Percentiles rank a stretch among this genome's conserved stretches.
These are phyloP conservation scores for Arrhopalites spinosus DNA, from an alignment of 2,888 invertebrate genomes.

Conservation along the genomic window DNA sequence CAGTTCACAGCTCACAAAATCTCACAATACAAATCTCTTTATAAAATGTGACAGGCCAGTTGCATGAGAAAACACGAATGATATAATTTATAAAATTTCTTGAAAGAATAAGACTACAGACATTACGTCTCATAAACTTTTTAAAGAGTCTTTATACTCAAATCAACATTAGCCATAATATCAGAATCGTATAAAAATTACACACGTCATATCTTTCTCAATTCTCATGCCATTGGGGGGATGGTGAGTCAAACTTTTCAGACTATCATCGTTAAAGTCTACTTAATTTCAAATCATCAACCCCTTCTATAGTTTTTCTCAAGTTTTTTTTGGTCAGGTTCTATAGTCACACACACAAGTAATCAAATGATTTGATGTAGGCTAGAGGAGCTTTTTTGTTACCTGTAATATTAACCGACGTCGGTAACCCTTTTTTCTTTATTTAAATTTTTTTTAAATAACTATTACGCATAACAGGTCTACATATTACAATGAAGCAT, in stretches of 20 bases:
- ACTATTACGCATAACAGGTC: neutral
- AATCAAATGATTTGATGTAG: neutral
- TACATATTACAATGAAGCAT: neutral
- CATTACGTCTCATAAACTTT: too few relatives aligned
- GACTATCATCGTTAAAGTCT: slow-evolving; percentile 23
- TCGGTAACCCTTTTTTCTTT: neutral
- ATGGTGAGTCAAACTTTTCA: too few relatives aligned
- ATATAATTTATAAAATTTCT: too few relatives aligned
- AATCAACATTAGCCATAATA: neutral
- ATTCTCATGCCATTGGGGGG: neutral
- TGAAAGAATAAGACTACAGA: too few relatives aligned
- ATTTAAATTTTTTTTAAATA: neutral
- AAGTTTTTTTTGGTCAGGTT: neutral
- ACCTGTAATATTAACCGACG: neutral
- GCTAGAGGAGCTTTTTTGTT: neutral
- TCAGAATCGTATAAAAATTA: neutral
- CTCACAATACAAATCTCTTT: too few relatives aligned
- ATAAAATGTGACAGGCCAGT: too few relatives aligned
- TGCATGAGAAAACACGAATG: too few relatives aligned
- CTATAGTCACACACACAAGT: neutral
- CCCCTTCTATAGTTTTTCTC: neutral
- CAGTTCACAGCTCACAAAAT: too few relatives aligned
- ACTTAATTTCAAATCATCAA: slow-evolving; percentile 21
- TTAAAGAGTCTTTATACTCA: too few relatives aligned
- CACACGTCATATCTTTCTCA: neutral